Evolutionary conservation across 2,113 vertebrate genomes (phyloP).

Genomic region (Albula goreensis): DNA sequence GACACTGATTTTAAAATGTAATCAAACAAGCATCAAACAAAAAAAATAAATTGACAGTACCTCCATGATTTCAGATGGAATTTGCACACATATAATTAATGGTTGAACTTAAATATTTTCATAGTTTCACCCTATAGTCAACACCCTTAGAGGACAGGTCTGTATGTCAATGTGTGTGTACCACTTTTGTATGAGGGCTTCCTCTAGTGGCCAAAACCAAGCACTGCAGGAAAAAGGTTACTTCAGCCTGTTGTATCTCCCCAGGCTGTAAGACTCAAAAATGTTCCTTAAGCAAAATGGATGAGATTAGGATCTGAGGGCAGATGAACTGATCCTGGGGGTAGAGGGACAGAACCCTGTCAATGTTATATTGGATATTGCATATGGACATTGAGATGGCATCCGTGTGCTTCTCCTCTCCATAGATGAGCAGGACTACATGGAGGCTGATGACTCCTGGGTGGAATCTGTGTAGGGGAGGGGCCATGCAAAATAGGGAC

Average conservation of each 20-base stretch:
- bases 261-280: neutral
- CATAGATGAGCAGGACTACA: slow-evolving; percentile 11
- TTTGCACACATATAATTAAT: no score
- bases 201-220: neutral
- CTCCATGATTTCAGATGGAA: no score
- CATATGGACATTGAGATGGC: neutral
- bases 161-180: neutral
- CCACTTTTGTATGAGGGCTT: neutral
- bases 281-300: neutral
- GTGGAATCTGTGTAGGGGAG: neutral
- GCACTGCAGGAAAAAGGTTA: neutral
- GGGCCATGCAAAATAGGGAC: neutral
- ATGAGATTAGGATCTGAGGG: no score
- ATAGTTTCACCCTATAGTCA: no score
- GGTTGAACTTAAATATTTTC: no score
- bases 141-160: slow-evolving; percentile 9
- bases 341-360: no score
- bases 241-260: no score
- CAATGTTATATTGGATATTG: no score
- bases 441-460: neutral
- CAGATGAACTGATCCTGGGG: no score
- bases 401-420: neutral
- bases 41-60: no score
- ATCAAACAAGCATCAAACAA: no score
- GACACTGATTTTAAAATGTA: no score